phyloP scores from a whole-genome alignment of 2,797 vertebrate genomes.

The Aeoliscus strigatus region DNA sequence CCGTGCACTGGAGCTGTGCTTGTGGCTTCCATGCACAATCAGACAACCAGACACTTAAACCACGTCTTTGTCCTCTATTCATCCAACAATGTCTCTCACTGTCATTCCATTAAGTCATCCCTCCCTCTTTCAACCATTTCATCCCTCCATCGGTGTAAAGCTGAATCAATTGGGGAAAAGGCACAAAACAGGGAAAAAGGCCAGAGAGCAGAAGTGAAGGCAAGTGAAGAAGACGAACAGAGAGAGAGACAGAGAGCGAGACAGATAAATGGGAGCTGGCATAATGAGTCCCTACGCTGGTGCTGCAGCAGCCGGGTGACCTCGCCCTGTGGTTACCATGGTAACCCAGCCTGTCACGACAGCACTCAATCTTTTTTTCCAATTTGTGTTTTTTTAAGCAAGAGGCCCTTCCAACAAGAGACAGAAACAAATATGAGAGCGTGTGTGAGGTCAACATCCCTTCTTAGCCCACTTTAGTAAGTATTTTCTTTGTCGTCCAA shows the following conservation, averaged over 20 bases:
- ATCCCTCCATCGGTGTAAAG: not conserved
- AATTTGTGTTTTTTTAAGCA: slow-evolving; percentile 35
- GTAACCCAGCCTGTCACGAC: slow-evolving; percentile 66
- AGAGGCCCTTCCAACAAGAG: slow-evolving; percentile 39
- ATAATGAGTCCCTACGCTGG: slow-evolving; percentile 61
- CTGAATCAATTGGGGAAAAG: too few species aligned
- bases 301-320: slow-evolving; percentile 68
- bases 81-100: slow-evolving; percentile 5
- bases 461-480: slow-evolving; percentile 3
- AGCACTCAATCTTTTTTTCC: slow-evolving; percentile 45
- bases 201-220: slow-evolving; percentile 12
- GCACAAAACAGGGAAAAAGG: slow-evolving; percentile 10
- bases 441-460: slow-evolving; percentile 31
- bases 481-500: slow-evolving; percentile 6
- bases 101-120: slow-evolving; percentile 1
- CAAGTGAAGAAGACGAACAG: slow-evolving; percentile 20
- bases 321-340: slow-evolving; percentile 71
- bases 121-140: not conserved
- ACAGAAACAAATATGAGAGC: slow-evolving; percentile 12
- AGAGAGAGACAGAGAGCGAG: slow-evolving; percentile 32
- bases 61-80: slow-evolving; percentile 5
- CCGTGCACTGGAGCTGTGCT: too few species aligned
- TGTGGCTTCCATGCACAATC: slow-evolving; percentile 5
- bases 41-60: slow-evolving; percentile 13
- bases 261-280: slow-evolving; percentile 59